A percentile compares a stretch with the other conserved stretches of the same genome.
phyloP scores from a whole-genome alignment of 1,140 invertebrate genomes.

The Daktulosphaira vitifoliae region DNA sequence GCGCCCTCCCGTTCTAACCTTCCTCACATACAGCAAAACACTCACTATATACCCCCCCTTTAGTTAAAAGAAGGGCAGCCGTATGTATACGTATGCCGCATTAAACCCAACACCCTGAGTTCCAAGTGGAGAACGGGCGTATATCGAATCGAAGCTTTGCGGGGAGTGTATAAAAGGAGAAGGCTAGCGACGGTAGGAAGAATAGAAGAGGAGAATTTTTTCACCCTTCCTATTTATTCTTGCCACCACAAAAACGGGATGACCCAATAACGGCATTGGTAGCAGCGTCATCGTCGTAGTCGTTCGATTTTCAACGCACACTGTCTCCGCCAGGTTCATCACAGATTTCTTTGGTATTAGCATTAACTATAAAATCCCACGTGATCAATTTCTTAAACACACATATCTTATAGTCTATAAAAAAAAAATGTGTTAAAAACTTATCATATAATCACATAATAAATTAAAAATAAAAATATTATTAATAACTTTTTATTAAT shows the following conservation, averaged over 20 bases:
- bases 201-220: constrained; percentile 2
- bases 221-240: constrained; percentile 3
- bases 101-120: neutral
- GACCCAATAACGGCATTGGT: constrained; percentile 24
- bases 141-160: no score
- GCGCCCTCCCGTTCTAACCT: constrained; percentile 13
- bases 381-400: no score
- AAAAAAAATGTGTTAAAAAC: no score
- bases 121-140: no score
- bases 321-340: neutral
- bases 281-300: constrained; percentile 15
- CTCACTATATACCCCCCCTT: neutral
- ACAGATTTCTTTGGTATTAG: no score
- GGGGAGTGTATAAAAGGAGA: no score
- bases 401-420: no score
- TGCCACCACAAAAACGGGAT: constrained; percentile 27
- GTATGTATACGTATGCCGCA: no score
- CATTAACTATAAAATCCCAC: no score
- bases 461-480: no score
- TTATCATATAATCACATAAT: no score
- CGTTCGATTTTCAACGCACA: constrained; percentile 28
- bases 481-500: no score
- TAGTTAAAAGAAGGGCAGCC: neutral
- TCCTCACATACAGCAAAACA: neutral
- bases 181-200: neutral